Base-by-base conservation (phyloP, 2,113 vertebrate genomes). In the Numenius arquata region DNA sequence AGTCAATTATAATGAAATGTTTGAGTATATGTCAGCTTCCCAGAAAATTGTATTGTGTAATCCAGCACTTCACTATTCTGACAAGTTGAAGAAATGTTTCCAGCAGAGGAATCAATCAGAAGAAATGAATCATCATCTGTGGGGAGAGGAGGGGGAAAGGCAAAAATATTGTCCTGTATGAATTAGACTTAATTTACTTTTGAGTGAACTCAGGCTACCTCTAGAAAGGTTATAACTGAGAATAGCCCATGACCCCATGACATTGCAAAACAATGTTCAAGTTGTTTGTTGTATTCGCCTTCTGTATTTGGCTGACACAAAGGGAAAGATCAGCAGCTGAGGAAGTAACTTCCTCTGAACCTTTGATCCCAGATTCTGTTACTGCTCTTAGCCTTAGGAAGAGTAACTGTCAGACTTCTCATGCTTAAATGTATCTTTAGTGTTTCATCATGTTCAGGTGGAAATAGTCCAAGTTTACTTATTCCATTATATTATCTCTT, bases 81-180 rank as follows among this genome's bases (percentile, higher is more conserved):
- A 95, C 93, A 95, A 83, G 81, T 48, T 80, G 73, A 87, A 91
- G 63, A 87, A 92, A 83, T 90, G 77, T 86, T 95, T 95, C 77
- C 40, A 73, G 82, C 59, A 76, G 89, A 80, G 38, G 55, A 80
- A 87, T 92, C 85, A 75, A 50, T 91, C 75, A 79, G 53, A 89
- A 74, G 73, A 81, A 73, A 81, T 86, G 41, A 93, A 72, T 93
- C 61, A 48, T 89, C 48, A 41, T 85, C 53, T 75, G 12, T 43
- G 55, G 21, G 41, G 72, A 50, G 34, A 50, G 34, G 11, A 8
- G 12, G 15, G 14, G 2, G 8, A 2, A 7, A 34, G 18, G 26
- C 9, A n/a, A 56, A 75, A 83, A 61, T 74, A 45, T 9, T 63
- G 30, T 74, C 45, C 36, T 78, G 8, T 78, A 8, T 63, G 75